Evolutionary conservation across 2,888 invertebrate species (phyloP), one percentile per base, ranked within the genome.

Genomic region (Tetragonisca angustula): DNA sequence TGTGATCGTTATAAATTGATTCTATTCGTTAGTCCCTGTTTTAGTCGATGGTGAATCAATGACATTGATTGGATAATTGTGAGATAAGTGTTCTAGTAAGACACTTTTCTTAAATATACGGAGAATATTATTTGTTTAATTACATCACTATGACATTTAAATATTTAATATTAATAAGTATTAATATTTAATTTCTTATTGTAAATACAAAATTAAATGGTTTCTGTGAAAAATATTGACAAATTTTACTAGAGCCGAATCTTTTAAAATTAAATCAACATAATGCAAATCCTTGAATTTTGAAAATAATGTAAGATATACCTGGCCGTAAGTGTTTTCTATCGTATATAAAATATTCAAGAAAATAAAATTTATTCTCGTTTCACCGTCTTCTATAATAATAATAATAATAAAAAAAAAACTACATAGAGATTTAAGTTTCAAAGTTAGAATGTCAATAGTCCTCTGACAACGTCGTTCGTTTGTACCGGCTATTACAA

Each of bases 21-120:
- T 49, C 52, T n/a, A 43, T 61, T 76, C 43, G 61, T 67, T 77
- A 52, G 52, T n/a, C 56, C 5, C 11, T 21, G 21, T 50, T 72
- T 72, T 27, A 27, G n/a, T n/a, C 17, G 17, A 5, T 4, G n/a
- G 0, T 2, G n/a, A 9, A 43, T 36, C 24, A 17, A 52, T 49
- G 43, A 54, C 68, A 52, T 27, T 24, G 36, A 49, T 74, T n/a
- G 32, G 21, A 13, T 49, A 27, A 21, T 15, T 19, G 11, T n/a
- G n/a, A 49, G 24, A 71, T 61, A 62, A 15, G 36, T 15, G 21
- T 49, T 27, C 5, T 49, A 61, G 49, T 4, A 24, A 56, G 15
- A 24, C 43, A 71, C 43, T 24, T 36, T n/a, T 71, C 56, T 24
- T 59, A 43, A 5, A 36, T 52, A 11, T 13, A 6, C 13, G 52